Evolutionary conservation across 2,797 vertebrate species (phyloP).

Genomic region (Hyperoplus immaculatus): DNA sequence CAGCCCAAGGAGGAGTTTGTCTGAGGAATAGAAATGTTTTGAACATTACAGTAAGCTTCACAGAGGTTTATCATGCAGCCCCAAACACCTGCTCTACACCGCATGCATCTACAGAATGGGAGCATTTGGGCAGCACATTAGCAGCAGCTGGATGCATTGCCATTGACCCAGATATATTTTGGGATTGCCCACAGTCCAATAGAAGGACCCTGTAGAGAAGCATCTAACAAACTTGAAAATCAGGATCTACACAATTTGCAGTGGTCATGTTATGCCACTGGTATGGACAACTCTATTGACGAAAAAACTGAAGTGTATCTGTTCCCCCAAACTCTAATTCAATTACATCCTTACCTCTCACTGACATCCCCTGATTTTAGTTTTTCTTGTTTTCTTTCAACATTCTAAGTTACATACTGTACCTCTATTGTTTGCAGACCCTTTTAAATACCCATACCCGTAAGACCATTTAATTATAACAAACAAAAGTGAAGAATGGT

Average conservation of each 20-base stretch:
- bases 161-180: background rate
- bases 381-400: background rate
- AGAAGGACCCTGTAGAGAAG: background rate
- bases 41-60: background rate
- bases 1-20: background rate
- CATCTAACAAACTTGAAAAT: background rate
- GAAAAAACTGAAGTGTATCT: background rate
- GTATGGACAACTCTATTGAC: background rate
- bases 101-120: background rate
- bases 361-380: no score
- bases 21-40: background rate
- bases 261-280: background rate
- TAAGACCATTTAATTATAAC: conserved; percentile 13
- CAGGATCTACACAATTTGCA: background rate
- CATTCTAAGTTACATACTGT: background rate
- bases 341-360: no score
- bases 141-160: background rate
- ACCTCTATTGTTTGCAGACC: background rate
- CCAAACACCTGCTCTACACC: background rate
- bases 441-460: background rate
- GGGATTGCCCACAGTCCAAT: background rate
- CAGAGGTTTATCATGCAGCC: background rate
- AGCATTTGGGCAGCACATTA: background rate
- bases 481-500: background rate
- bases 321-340: background rate